Conservation (phyloP, 2,113 vertebrate species). For the Brachirus orientalis region DNA sequence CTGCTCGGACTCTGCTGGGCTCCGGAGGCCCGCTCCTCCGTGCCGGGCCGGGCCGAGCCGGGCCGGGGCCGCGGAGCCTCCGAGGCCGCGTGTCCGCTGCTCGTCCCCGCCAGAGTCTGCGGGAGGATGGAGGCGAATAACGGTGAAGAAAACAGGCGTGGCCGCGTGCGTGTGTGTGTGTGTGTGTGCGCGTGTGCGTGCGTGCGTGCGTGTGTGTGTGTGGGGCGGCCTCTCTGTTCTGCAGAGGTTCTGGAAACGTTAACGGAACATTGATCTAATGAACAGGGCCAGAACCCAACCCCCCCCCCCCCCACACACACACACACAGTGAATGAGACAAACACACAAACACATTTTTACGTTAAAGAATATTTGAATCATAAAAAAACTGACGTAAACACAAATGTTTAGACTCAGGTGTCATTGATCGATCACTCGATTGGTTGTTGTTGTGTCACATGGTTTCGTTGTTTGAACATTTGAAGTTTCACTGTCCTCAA, state of each 20-base stretch:
- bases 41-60: neutral
- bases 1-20: neutral
- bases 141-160: conserved; percentile 66
- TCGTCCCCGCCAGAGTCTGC: conserved; percentile 4
- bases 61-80: neutral
- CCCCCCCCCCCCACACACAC: too few species aligned
- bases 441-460: too few species aligned
- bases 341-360: too few species aligned
- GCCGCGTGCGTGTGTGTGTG: conserved; percentile 23
- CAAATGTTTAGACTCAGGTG: too few species aligned
- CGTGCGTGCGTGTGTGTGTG: neutral
- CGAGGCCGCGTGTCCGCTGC: conserved; percentile 12
- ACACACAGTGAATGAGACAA: too few species aligned
- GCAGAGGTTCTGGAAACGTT: neutral
- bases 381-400: too few species aligned
- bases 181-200: neutral
- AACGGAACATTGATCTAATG: neutral
- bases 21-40: neutral
- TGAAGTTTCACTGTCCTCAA: too few species aligned
- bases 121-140: conserved; percentile 64
- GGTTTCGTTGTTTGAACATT: too few species aligned
- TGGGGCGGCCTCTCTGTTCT: neutral
- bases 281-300: neutral
- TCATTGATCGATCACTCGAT: too few species aligned
- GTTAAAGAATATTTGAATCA: too few species aligned